Evolutionary conservation across 2,113 vertebrate genomes (phyloP), one percentile per base, ranked within the genome.

Genomic region (Oryzias celebensis): DNA sequence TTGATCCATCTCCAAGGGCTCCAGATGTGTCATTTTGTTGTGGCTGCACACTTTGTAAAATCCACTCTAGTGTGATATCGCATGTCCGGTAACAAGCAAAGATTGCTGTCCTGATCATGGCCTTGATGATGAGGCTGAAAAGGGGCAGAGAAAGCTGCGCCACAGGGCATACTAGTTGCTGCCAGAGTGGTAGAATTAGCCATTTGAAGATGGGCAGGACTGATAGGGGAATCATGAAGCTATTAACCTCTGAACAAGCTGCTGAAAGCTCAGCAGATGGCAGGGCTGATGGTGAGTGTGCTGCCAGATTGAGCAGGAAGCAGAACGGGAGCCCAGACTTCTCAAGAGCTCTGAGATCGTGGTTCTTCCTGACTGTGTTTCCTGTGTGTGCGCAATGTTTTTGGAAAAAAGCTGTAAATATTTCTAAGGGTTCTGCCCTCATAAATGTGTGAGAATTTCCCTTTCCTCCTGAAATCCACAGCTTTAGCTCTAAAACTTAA

Each of bases 191-290:
- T 84, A 85, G 68, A 86, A 78, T 89, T 84, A 88, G 83, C 78
- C 80, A 82, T 87, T 89, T 89, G 81, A 85, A 90, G 89, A 89
- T 89, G 83, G 78, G 79, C 80, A 78, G 74, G 77, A 83, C 77
- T 87, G 90, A 91, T 90, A 88, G 83, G 48, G 79, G 64, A 84
- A 88, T 87, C 89, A 81, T 84, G 84, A 80, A 82, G 89, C 85
- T 85, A 88, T 89, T 89, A 83, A 85, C 89, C 88, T 88, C 77
- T 68, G 85, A 90, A 91, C 85, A 90, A 88, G 88, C 89, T 87
- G 87, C 87, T 87, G 84, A 85, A 82, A 85, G 83, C 87, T 80
- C 71, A 76, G 81, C 81, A 90, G 86, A 90, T 88, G 89, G 87
- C 61, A 7, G 73, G 65, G 73, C 82, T 77, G 84, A 84, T 86